phyloP scores from a whole-genome alignment of 2,113 vertebrate genomes.

The Tupaia chinensis region DNA sequence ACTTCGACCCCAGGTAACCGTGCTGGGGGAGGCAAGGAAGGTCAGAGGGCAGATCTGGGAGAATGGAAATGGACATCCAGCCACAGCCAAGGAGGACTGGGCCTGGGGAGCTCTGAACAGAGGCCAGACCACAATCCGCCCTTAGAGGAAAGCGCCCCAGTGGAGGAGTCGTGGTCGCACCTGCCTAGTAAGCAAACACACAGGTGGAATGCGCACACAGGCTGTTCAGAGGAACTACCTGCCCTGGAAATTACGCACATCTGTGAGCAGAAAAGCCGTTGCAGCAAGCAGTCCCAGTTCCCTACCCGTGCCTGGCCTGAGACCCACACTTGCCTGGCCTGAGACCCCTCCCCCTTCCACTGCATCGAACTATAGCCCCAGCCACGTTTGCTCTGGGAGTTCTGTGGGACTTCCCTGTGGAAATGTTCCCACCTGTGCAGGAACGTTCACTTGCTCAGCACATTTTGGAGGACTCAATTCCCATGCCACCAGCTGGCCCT shows the following conservation, averaged over 20 bases:
- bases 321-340: background rate
- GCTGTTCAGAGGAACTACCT: background rate
- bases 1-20: conserved; percentile 89
- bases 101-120: background rate
- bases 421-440: background rate
- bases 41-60: background rate
- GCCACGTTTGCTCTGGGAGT: background rate
- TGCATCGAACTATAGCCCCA: background rate
- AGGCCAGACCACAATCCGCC: background rate
- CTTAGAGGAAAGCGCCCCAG: background rate
- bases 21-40: background rate
- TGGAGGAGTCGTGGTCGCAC: background rate
- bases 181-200: background rate
- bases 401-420: background rate
- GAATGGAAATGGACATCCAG: background rate
- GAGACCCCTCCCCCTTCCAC: background rate
- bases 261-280: background rate
- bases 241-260: no score
- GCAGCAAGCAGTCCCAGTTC: background rate
- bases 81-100: background rate
- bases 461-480: background rate
- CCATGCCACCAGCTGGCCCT: no score
- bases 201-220: background rate
- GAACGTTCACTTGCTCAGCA: background rate
- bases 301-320: background rate